Evolutionary conservation across 1,140 invertebrate genomes (phyloP).

Genomic region (Scaptodrosophila lebanonensis): DNA sequence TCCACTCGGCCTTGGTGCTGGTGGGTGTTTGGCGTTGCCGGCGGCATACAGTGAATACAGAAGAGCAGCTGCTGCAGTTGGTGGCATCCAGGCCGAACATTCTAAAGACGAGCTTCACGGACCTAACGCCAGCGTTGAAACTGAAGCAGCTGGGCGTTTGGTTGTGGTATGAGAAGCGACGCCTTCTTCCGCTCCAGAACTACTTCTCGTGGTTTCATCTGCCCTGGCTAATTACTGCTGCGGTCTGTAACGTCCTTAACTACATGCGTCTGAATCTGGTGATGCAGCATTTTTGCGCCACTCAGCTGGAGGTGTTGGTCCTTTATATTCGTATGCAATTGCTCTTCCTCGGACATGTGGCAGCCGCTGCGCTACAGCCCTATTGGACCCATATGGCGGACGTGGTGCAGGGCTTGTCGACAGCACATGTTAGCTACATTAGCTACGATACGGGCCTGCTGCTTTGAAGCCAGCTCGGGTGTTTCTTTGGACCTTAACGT

Average conservation of each 20-base stretch:
- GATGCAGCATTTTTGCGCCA: conserved; percentile 42
- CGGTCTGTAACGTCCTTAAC: conserved; percentile 30
- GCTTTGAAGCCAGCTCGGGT: no score
- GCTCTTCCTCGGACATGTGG: conserved; percentile 22
- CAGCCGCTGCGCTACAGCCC: not conserved
- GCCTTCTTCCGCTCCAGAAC: conserved; percentile 22
- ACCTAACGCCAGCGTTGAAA: no score
- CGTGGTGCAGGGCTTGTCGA: not conserved
- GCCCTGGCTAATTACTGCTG: conserved; percentile 36
- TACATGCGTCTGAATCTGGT: conserved; percentile 31
- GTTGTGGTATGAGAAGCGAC: no score
- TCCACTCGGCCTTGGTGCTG: conserved; percentile 27
- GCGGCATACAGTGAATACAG: no score
- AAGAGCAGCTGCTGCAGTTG: no score
- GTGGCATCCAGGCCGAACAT: no score
- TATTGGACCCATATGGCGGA: conserved; percentile 8
- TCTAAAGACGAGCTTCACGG: no score
- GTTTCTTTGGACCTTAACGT: no score
- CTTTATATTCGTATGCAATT: conserved; percentile 29
- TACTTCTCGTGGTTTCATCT: conserved; percentile 9
- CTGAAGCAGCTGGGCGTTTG: no score
- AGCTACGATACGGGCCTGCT: conserved; percentile 32
- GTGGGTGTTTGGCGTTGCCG: conserved; percentile 36
- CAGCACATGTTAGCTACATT: conserved; percentile 9
- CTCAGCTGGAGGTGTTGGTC: conserved; percentile 14